Evolutionary conservation across 2,888 invertebrate genomes (phyloP), one percentile per base, ranked within the genome.

Genomic region (Listrodromus nycthemerus): DNA sequence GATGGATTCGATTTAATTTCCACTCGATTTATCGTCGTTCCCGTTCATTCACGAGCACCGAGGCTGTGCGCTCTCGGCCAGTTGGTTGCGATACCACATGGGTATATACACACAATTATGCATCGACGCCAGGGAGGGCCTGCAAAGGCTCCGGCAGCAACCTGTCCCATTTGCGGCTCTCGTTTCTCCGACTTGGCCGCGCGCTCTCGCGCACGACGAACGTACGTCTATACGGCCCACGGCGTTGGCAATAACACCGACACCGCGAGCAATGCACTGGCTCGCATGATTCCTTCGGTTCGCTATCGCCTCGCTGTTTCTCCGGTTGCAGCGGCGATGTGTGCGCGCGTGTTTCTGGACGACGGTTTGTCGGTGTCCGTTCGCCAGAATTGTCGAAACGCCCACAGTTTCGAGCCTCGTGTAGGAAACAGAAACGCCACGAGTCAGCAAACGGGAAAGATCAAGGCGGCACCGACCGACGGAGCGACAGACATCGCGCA

Each of bases 1-100:
- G 84, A 83, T 83, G 66, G 37, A 73, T 82, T 88, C 86, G 86
- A 89, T 88, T 90, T 89, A 87, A 89, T 89, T 89, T 89, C 82
- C 84, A 69, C 75, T 4, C 82, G 87, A 89, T 89, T 90, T 89
- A 89, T 88, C 84, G 63, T 21, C 83, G 79, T 50, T 67, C 33
- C 16, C 58, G 50, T 77, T 71, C 70, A 77, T 77, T 81, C 70
- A 70, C 55, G 19, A 71, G 50, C 65, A n/a, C 37, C 37, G 70
- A 3, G 52, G 27, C 85, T 88, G 71, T 37, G 30, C 63, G 45
- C 61, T 21, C 85, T 21, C 85, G 84, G 86, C 16, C 27, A 30
- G 61, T 30, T 30, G 16, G 61, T 61, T 61, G 61, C 61, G 27
- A 88, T 87, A 87, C 7, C 5, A 4, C 33, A 58, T n/a, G 50